Conservation (phyloP, 1,140 invertebrate species). For the Anthonomus grandis region DNA sequence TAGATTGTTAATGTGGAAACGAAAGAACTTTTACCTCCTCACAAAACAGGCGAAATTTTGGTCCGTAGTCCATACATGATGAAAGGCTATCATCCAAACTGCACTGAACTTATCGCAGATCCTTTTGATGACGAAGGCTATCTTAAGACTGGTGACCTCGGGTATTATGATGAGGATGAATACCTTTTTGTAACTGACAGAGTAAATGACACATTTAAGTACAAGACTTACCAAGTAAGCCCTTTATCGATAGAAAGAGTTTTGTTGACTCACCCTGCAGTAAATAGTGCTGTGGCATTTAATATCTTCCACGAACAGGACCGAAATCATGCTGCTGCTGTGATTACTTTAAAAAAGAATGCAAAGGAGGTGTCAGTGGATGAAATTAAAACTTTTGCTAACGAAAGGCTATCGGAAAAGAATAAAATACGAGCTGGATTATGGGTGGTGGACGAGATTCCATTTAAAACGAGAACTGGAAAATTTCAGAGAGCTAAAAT, state of each 20-base stretch:
- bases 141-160: constrained; percentile 66
- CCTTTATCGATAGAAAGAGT: constrained; percentile 61
- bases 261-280: constrained; percentile 58
- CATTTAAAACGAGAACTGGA: constrained; percentile 33
- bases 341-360: constrained; percentile 54
- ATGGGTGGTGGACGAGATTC: constrained; percentile 33
- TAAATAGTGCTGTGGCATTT: constrained; percentile 66
- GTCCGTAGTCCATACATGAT: constrained; percentile 58
- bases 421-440: constrained; percentile 35
- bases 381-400: constrained; percentile 31
- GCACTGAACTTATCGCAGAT: constrained; percentile 18
- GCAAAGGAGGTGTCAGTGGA: constrained; percentile 1
- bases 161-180: constrained; percentile 63
- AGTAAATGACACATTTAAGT: constrained; percentile 77
- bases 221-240: constrained; percentile 45
- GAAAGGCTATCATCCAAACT: constrained; percentile 32
- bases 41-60: constrained; percentile 64
- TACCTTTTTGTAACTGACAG: constrained; percentile 68
- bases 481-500: constrained; percentile 30
- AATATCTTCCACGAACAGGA: constrained; percentile 60
- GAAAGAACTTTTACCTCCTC: constrained; percentile 56
- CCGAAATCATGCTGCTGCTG: constrained; percentile 61
- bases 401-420: constrained; percentile 35
- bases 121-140: constrained; percentile 61
- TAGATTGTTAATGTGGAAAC: constrained; percentile 61